These are phyloP conservation scores for Amia ocellicauda DNA, from an alignment of 2,113 vertebrate species.

Conservation along the genomic window DNA sequence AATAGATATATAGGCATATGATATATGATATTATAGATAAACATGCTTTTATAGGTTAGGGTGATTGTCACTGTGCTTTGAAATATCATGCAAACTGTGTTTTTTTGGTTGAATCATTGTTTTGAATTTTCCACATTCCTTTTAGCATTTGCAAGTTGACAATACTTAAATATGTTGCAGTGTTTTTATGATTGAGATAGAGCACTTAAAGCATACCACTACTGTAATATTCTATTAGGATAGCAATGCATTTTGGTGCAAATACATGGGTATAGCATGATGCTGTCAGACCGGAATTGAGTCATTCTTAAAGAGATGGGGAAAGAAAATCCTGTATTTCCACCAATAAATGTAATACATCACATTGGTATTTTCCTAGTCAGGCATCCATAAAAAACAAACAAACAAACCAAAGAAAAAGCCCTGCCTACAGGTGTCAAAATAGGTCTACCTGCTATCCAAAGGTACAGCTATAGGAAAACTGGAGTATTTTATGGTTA, in stretches of 20 bases:
- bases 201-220: conserved; percentile 88
- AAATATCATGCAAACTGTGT: conserved; percentile 74
- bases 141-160: conserved; percentile 98
- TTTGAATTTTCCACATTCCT: conserved; percentile 70
- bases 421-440: conserved; percentile 71
- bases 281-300: conserved; percentile 76
- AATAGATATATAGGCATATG: neutral
- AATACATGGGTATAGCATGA: conserved; percentile 80
- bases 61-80: conserved; percentile 69
- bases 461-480: conserved; percentile 59
- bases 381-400: conserved; percentile 84
- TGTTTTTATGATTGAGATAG: conserved; percentile 70
- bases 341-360: conserved; percentile 72
- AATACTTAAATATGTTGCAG: conserved; percentile 78
- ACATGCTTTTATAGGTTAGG: conserved; percentile 65
- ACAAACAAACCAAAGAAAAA: conserved; percentile 45
- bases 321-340: conserved; percentile 73
- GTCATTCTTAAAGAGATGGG: conserved; percentile 80
- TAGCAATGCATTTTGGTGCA: conserved; percentile 88
- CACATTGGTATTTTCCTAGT: conserved; percentile 81
- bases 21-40: conserved; percentile 52
- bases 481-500: conserved; percentile 83
- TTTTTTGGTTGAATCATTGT: conserved; percentile 60
- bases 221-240: conserved; percentile 77
- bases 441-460: conserved; percentile 52